Evolutionary conservation across 1,140 invertebrate species (phyloP).

Genomic region (Mercenaria mercenaria): DNA sequence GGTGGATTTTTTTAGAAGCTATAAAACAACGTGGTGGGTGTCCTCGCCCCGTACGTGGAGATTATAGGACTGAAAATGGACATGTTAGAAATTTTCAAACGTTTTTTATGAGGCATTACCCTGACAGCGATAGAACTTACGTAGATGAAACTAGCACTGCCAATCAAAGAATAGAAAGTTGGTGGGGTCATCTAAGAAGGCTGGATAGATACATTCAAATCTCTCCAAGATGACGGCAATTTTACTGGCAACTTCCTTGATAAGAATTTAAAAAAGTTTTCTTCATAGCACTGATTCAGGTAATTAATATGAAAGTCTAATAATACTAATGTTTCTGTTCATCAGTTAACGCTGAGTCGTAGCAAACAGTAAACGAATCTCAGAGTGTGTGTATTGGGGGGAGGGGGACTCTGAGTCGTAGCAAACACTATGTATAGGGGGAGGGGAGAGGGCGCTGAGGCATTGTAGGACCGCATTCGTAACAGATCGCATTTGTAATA

Average conservation of each 20-base stretch:
- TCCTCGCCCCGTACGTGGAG: conserved; percentile 59
- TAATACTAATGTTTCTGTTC: no score
- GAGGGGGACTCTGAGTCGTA: no score
- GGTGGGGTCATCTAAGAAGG: conserved; percentile 61
- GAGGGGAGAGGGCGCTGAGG: no score
- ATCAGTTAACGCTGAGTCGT: no score
- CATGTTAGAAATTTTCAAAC: conserved; percentile 58
- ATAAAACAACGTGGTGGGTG: conserved; percentile 55
- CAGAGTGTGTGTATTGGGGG: no score
- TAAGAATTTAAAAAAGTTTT: no score
- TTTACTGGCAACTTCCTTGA: conserved; percentile 57
- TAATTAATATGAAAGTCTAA: no score
- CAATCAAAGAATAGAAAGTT: conserved; percentile 72
- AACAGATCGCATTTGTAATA: no score
- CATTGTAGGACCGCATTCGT: no score
- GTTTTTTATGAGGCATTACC: conserved; percentile 38
- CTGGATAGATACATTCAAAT: conserved; percentile 63
- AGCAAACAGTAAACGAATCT: no score
- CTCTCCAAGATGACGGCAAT: conserved; percentile 34
- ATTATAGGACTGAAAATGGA: conserved; percentile 72
- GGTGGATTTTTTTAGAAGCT: conserved; percentile 75
- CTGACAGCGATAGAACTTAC: conserved; percentile 35
- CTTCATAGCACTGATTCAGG: no score
- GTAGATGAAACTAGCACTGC: conserved; percentile 66
- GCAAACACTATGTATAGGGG: no score